Conservation (phyloP, 2,888 invertebrate genomes). For the Asteroscopus sphinx region DNA sequence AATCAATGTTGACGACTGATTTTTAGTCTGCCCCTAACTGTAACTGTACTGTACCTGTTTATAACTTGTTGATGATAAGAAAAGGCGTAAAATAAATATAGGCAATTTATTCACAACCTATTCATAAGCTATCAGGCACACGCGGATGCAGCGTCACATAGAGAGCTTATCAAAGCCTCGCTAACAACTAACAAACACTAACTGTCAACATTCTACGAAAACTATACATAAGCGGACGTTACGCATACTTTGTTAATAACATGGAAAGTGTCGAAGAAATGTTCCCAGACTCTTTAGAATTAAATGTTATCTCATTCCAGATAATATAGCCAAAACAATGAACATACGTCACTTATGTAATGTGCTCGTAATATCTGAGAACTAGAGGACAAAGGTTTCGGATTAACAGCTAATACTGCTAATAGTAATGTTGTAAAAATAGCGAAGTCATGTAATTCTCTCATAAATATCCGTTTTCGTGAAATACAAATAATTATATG, state of each 20-base stretch:
- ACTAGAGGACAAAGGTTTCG: constrained; percentile 54
- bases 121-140: constrained; percentile 39
- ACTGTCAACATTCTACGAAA: constrained; percentile 32
- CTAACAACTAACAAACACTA: constrained; percentile 23
- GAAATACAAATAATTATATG: constrained; percentile 27
- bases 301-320: constrained; percentile 82
- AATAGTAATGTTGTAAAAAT: constrained; percentile 42
- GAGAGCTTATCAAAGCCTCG: constrained; percentile 26
- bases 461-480: constrained; percentile 26
- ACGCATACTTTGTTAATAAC: constrained; percentile 38
- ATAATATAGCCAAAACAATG: constrained; percentile 80
- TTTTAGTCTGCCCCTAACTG: constrained; percentile 1
- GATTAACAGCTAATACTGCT: constrained; percentile 48
- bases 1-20: constrained; percentile 4
- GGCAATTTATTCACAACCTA: constrained; percentile 33
- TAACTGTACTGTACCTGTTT: constrained; percentile 1
- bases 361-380: constrained; percentile 62
- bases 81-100: neutral
- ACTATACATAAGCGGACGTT: constrained; percentile 24
- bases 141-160: constrained; percentile 40
- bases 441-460: constrained; percentile 41
- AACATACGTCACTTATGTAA: constrained; percentile 62
- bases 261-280: constrained; percentile 78
- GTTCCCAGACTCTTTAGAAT: constrained; percentile 80
- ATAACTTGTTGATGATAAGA: constrained; percentile 6